phyloP scores from a whole-genome alignment of 2,797 vertebrate species.

The Acanthis flammea region DNA sequence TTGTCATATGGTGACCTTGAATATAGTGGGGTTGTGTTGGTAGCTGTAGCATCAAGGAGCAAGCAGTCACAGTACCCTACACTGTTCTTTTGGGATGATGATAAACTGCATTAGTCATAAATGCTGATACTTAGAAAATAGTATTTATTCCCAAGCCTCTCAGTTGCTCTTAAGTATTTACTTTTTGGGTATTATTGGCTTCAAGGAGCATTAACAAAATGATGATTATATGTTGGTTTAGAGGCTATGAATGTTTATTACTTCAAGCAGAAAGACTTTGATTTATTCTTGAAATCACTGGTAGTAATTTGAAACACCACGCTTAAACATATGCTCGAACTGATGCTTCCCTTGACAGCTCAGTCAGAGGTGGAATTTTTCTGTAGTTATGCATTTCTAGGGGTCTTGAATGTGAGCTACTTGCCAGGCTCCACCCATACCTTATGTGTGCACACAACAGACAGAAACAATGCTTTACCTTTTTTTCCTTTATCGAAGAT shows the following conservation, averaged over 20 bases:
- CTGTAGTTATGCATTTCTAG: neutral
- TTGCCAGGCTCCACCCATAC: neutral
- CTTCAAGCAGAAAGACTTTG: neutral
- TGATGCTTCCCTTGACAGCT: neutral
- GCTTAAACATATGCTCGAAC: neutral
- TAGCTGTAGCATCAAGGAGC: neutral
- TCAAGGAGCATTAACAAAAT: conserved; percentile 2
- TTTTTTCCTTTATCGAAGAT: neutral
- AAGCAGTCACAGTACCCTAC: neutral
- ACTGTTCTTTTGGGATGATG: neutral
- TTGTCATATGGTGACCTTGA: neutral
- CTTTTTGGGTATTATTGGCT: conserved; percentile 2
- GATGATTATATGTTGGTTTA: neutral
- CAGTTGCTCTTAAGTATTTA: neutral
- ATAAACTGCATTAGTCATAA: neutral
- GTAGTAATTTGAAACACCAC: neutral
- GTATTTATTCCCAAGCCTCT: conserved; percentile 1
- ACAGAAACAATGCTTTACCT: neutral
- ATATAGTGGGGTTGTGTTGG: neutral
- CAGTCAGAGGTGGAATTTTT: neutral
- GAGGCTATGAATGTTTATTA: conserved; percentile 13
- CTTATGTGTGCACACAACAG: neutral
- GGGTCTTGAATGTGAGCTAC: rapidly evolving
- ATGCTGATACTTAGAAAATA: neutral
- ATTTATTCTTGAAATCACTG: conserved; percentile 3